Evolutionary conservation across 2,888 invertebrate species (phyloP), one percentile per base, ranked within the genome.

Genomic region (Erebia epiphron): DNA sequence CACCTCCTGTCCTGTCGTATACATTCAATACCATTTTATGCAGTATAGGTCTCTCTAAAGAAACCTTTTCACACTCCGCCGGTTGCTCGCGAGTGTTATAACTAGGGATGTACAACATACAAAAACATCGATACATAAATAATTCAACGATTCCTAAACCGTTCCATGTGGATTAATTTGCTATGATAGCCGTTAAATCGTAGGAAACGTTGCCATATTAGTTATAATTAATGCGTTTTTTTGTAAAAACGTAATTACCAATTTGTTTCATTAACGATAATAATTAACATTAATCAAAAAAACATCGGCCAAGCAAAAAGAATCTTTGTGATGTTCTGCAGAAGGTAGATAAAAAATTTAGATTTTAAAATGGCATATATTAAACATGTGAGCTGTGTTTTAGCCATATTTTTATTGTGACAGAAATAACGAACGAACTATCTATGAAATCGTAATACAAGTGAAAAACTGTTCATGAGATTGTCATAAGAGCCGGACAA

Each of bases 31-130:
- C 14, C 2, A 49, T 64, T 35, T 21, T 13, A 35, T 46, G 13
- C 13, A 43, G 16, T 50, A 26, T 64, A 52, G 65, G 63, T 69
- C 71, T 69, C 69, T 67, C 58, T 69, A 67, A 75, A 73, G 68
- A 68, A 70, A 70, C 67, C 60, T 66, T 73, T 76, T 75, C 73
- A 73, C 69, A 74, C 73, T 69, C 68, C 68, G 61, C 73, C 69
- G 72, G 54, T 62, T 56, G 56, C 56, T 57, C 60, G 43, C 13
- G 67, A 73, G 60, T 70, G 62, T 68, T 70, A 69, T 65, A 21
- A 46, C 56, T 56, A 66, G 66, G 66, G 66, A 56, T 62, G 43
- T 57, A 16, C 57, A 10, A 18, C 62, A 49, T 46, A 46, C 21
- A 62, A 66, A 66, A 57, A 54, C 66, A 57, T 66, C 66, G 54